phyloP scores from a whole-genome alignment of 2,113 vertebrate species.

The Urocolius indicus region DNA sequence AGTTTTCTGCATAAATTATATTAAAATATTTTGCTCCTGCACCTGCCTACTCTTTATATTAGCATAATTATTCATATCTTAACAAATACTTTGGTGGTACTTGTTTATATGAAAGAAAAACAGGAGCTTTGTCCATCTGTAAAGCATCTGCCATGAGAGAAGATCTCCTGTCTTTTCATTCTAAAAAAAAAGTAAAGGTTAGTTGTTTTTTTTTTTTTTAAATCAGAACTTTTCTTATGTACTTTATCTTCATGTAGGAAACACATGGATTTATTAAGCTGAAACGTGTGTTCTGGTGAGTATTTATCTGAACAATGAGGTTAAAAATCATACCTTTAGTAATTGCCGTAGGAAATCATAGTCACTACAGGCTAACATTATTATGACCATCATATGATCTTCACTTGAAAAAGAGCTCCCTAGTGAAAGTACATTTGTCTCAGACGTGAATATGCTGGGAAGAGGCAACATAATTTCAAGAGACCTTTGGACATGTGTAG shows the following conservation, averaged over 20 bases:
- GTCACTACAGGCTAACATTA: not conserved
- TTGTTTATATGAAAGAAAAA: slow-evolving; percentile 51
- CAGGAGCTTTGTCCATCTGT: slow-evolving; percentile 62
- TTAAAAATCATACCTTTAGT: not conserved
- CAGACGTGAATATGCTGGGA: not conserved
- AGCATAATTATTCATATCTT: slow-evolving; percentile 68
- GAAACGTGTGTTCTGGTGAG: not conserved
- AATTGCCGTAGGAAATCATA: not conserved
- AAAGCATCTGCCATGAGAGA: slow-evolving; percentile 51
- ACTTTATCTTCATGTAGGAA: not conserved
- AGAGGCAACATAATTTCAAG: not conserved
- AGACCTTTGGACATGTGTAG: not conserved
- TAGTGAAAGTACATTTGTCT: not conserved
- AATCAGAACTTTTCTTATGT: not conserved
- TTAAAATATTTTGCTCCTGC: slow-evolving; percentile 74
- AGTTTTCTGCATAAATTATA: slow-evolving; percentile 69
- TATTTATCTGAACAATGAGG: not conserved
- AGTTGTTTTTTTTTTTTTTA: not conserved
- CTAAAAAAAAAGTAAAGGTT: not conserved
- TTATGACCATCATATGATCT: not conserved
- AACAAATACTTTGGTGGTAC: slow-evolving; percentile 44
- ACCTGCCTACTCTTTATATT: slow-evolving; percentile 75
- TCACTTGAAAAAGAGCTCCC: not conserved
- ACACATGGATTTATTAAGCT: not conserved
- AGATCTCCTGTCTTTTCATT: not conserved